These are phyloP conservation scores for Oreochromis niloticus DNA, from an alignment of 2,113 vertebrate species.

Conservation along the genomic window DNA sequence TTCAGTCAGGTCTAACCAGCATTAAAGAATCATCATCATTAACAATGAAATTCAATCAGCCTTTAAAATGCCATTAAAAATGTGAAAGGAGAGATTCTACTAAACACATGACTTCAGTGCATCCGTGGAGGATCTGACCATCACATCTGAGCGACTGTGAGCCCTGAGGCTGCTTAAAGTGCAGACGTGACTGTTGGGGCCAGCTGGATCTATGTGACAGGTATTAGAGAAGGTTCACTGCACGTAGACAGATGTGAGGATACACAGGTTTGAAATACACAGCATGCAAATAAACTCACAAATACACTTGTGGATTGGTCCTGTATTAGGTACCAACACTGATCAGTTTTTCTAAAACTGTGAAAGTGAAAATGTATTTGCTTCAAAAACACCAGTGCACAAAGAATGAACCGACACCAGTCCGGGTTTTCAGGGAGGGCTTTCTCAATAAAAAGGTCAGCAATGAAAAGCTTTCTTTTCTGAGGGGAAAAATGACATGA, in stretches of 20 bases:
- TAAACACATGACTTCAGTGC: neutral
- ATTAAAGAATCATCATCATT: neutral
- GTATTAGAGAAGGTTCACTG: neutral
- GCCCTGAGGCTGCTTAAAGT: neutral
- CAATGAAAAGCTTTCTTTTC: neutral
- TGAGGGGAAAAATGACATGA: neutral
- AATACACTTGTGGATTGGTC: neutral
- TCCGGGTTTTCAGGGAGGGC: neutral
- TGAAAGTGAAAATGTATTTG: neutral
- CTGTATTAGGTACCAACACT: neutral
- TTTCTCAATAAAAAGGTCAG: slow-evolving; percentile 18
- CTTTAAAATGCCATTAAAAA: neutral
- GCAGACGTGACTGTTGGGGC: neutral
- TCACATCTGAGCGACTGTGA: neutral
- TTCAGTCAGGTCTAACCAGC: neutral
- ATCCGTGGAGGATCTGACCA: neutral
- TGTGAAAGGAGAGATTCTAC: neutral
- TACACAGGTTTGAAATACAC: neutral
- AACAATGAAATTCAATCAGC: neutral
- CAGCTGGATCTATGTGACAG: slow-evolving; percentile 6
- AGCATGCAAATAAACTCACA: neutral
- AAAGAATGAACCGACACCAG: neutral
- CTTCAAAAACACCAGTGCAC: neutral
- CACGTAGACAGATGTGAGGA: neutral
- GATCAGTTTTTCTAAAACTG: neutral